Base-by-base conservation (phyloP, 1,140 invertebrate genomes). In the Whitmania pigra region DNA sequence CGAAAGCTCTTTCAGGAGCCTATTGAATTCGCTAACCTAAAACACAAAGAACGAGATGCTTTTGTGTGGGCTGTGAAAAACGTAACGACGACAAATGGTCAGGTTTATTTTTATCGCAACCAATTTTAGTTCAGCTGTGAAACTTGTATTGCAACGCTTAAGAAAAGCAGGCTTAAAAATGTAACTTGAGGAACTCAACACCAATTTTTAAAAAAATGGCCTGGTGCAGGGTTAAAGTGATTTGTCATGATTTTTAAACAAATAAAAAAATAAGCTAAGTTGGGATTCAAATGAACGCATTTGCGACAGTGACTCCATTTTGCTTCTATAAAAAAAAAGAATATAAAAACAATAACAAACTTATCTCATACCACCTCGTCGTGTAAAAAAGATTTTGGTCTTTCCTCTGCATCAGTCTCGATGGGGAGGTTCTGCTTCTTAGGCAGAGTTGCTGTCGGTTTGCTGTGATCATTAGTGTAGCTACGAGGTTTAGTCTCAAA, bases 351-450 rank as follows among this genome's bases (percentile, higher is more conserved):
- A n/a, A n/a, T 3, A n/a, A 4, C 22, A 25, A 31, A 63, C 22
- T 31, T 11, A 63, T 25, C 11, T 57, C 25, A n/a, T 9, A n/a
- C 11, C 29, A 63, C 57, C 57, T 63, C 57, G 18, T 63, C 57
- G 57, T 63, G 57, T 63, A 63, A 31, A 63, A 63, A 63, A 25
- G 57, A 63, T 63, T 63, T 63, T 22, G 57, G 57, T 31, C 57
- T 63, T 7, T 63, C 57, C 57, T 63, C 57, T 31, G 29, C 22
- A 63, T 11, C 11, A 63, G 57, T 31, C 57, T 63, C 29, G 22
- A 25, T 25, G 22, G 54, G 25, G 9, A 57, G 54, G 25, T 57
- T 9, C 20, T 63, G 11, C 22, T 22, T 25, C 29, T 63, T 63
- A n/a, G 29, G 29, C 57, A 15, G 57, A 25, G 20, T 7, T 22